Evolutionary conservation across 2,113 vertebrate genomes (phyloP).

Genomic region (Hippocampus guttulatus): DNA sequence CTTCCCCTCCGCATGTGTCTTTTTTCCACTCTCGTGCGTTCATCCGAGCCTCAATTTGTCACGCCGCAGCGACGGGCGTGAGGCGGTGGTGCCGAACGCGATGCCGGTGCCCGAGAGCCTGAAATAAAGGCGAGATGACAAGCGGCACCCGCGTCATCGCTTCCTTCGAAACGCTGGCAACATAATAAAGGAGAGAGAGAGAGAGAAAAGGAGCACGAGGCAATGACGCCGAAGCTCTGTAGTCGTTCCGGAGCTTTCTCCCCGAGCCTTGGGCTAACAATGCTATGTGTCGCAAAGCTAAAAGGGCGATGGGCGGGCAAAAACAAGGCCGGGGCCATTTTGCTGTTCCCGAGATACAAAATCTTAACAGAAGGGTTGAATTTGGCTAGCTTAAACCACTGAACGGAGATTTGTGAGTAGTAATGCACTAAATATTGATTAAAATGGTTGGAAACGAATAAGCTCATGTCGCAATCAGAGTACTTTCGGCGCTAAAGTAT

Average conservation of each 20-base stretch:
- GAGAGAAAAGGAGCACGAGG: neutral
- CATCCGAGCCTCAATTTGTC: conserved; percentile 49
- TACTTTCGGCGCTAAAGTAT: neutral
- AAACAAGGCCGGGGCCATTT: neutral
- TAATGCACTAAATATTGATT: neutral
- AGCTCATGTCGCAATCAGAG: neutral
- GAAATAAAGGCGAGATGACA: conserved; percentile 63
- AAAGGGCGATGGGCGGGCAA: neutral
- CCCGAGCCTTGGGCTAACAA: conserved; percentile 8
- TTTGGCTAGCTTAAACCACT: neutral
- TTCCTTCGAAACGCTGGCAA: conserved; percentile 36
- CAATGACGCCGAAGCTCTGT: conserved; percentile 10
- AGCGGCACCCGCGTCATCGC: conserved; percentile 52
- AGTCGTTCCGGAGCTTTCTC: conserved; percentile 37
- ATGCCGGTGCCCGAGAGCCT: conserved; percentile 50
- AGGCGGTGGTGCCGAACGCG: conserved; percentile 33
- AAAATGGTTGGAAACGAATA: neutral
- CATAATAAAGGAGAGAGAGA: conserved; percentile 9
- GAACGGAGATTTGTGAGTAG: neutral
- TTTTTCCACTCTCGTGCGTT: conserved; percentile 9
- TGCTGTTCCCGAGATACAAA: neutral
- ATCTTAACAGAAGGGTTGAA: neutral
- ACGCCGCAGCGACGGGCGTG: conserved; percentile 45
- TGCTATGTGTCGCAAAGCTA: neutral
- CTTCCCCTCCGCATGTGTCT: neutral